These are phyloP conservation scores for Halichondria panicea DNA, from an alignment of 37 sponge, comb jelly and placozoan species.

Conservation along the genomic window DNA sequence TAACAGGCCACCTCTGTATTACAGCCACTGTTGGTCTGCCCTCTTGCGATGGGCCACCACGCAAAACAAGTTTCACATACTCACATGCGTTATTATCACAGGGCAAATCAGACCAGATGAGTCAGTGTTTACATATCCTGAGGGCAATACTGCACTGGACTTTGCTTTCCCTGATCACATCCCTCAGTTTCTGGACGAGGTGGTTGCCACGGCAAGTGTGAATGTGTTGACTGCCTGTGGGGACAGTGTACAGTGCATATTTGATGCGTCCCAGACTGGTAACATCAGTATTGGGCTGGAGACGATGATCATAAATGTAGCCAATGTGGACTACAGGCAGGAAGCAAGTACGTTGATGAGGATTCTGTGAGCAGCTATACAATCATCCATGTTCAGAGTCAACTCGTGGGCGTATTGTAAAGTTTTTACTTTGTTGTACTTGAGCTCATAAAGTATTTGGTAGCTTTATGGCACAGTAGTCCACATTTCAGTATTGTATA, in stretches of 20 bases:
- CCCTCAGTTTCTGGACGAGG: conserved; percentile 56
- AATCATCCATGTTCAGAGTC: too few relatives aligned
- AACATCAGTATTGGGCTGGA: conserved; percentile 28
- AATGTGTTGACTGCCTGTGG: conserved; percentile 20
- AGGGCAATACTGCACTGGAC: not conserved
- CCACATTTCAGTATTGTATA: not conserved
- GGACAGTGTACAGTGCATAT: conserved; percentile 41
- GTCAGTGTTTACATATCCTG: conserved; percentile 50
- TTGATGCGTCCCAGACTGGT: conserved; percentile 64
- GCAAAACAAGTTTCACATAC: not conserved
- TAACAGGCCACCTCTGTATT: not conserved
- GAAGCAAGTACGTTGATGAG: conserved; percentile 1
- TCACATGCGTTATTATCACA: conserved; percentile 19
- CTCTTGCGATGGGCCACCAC: too few relatives aligned
- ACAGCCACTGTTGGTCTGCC: too few relatives aligned
- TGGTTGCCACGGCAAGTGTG: conserved; percentile 14
- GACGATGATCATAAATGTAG: conserved; percentile 3
- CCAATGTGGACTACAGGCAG: not conserved
- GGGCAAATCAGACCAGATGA: conserved; percentile 52
- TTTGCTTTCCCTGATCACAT: conserved; percentile 49
- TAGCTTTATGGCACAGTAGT: too few relatives aligned
- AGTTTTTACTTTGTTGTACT: too few relatives aligned
- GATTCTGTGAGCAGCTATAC: not conserved
- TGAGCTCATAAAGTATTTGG: too few relatives aligned
- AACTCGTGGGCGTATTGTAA: too few relatives aligned